Base-by-base conservation (phyloP, 2,888 invertebrate genomes). In the Drosophila yooni region DNA sequence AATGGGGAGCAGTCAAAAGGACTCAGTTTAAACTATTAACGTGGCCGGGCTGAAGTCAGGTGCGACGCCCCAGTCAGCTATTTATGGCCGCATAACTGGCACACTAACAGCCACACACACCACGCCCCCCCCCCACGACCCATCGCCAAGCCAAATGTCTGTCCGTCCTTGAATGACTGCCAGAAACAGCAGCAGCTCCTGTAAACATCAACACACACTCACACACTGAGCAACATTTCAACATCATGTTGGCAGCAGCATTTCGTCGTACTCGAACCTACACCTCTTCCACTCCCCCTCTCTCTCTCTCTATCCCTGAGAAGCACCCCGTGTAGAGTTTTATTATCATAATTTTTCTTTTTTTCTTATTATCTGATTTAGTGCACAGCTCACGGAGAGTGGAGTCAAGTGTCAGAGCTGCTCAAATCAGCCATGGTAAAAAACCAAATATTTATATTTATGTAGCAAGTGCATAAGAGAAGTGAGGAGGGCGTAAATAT, bases 391-490 rank as follows among this genome's bases (percentile, higher is more conserved):
- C 50, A 40, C 11, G 73, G 70, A 78, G 88, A 88, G 82, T 83
- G 78, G 89, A 89, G 84, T 86, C 87, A 86, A 87, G 88, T 89
- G 89, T 83, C 89, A 87, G 84, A 70, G 74, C 72, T 82, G 87
- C 72, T 87, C 74, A 84, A 87, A 83, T 83, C 82, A 83, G 82
- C 75, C 76, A 76, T 79, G 60, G 69, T 65, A 76, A 79, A 50
- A 56, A 53, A 65, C 15, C 52, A 50, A 54, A 61, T 29, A 59
- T 29, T 56, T 34, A 38, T 18, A 38, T 53, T 50, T 31, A 33
- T 53, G 33, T 31, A 31, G 29, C 18, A 25, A 15, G 62, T 40
- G 21, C 18, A 33, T 54, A 15, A 1, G 25, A 0, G 21, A 11
- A 53, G n/a, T 60, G n/a, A 21, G 36, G 38, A 10, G 5, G 27